These are phyloP conservation scores for Syngnathus scovelli DNA, from an alignment of 2,113 vertebrate species.

Conservation along the genomic window DNA sequence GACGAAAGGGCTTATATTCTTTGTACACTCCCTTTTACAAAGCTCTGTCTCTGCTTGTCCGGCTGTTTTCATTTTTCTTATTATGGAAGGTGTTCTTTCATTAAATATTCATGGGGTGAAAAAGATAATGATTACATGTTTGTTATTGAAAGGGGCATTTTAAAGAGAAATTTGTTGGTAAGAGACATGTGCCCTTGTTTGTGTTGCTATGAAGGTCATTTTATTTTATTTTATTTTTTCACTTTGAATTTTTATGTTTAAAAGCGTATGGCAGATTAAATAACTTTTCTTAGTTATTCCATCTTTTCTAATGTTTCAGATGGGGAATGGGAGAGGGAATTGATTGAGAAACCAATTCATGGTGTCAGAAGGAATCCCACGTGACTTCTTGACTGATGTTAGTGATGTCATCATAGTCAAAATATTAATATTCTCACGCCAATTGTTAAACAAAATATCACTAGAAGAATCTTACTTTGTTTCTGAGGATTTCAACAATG, in stretches of 20 bases:
- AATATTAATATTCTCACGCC: slow-evolving; percentile 35
- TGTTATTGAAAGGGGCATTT: slow-evolving; percentile 47
- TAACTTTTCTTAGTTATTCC: slow-evolving; percentile 58
- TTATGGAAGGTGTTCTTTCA: slow-evolving; percentile 56
- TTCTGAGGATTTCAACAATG: background rate
- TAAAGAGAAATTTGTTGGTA: slow-evolving; percentile 17
- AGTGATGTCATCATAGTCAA: slow-evolving; percentile 44
- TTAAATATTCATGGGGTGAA: slow-evolving; percentile 55
- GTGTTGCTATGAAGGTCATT: background rate
- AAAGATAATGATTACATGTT: slow-evolving; percentile 45
- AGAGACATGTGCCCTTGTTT: slow-evolving; percentile 10
- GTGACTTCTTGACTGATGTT: slow-evolving; percentile 37
- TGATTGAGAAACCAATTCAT: slow-evolving; percentile 45
- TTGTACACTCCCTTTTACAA: slow-evolving; percentile 60
- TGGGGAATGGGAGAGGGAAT: slow-evolving; percentile 52
- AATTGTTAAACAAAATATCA: slow-evolving; percentile 56
- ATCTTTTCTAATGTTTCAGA: slow-evolving; percentile 53
- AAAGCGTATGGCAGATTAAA: slow-evolving; percentile 37
- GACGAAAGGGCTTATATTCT: slow-evolving; percentile 82
- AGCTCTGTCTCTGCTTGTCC: slow-evolving; percentile 40
- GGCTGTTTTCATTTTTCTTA: slow-evolving; percentile 49
- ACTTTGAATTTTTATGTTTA: too few relatives aligned
- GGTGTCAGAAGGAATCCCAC: slow-evolving; percentile 48
- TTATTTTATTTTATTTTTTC: too few relatives aligned
- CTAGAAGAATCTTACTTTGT: slow-evolving; percentile 9